Base-by-base conservation (phyloP, 2,888 invertebrate species). In the Arctia plantaginis region DNA sequence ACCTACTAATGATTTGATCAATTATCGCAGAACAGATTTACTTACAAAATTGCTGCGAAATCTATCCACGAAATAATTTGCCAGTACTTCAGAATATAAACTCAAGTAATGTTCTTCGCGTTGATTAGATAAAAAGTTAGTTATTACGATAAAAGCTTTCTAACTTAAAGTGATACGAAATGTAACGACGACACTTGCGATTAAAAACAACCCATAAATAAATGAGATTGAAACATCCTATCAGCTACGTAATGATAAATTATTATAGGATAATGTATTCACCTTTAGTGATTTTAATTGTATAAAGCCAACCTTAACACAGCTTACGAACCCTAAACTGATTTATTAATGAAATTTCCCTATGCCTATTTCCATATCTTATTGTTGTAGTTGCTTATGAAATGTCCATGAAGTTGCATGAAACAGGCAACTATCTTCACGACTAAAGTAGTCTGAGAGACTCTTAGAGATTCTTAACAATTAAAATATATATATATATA, bases 81-180 rank as follows among this genome's bases (percentile, higher is more conserved):
- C 20, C 30, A 27, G 15, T 71, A 47, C 15, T 71, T 64, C 44
- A 47, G 47, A 65, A 33, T 65, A n/a, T 47, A 64, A 71, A 33
- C 64, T 27, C 27, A 64, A 65, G 23, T 33, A 71, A 41, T 35
- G 47, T 51, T 23, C 23, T 51, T 51, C 33, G 33, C 64, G 64
- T 71, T 71, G 47, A 64, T 64, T 71, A 27, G 15, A 71, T 41
- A 23, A 33, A 64, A 64, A 71, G 33, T 65, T 71, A n/a, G 44
- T 64, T 15, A 33, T 13, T 71, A 35, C 35, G n/a, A n/a, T 27
- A 10, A 47, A 70, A 70, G 39, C 62, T 70, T 70, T n/a, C 41
- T 44, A 44, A 30, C 30, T 30, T 12, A 55, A 30, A 23, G 27
- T 20, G 4, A 44, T 64, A 20, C 6, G n/a, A 41, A 64, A 64